phyloP scores from a whole-genome alignment of 2,888 invertebrate species.

The Coremacera marginata region DNA sequence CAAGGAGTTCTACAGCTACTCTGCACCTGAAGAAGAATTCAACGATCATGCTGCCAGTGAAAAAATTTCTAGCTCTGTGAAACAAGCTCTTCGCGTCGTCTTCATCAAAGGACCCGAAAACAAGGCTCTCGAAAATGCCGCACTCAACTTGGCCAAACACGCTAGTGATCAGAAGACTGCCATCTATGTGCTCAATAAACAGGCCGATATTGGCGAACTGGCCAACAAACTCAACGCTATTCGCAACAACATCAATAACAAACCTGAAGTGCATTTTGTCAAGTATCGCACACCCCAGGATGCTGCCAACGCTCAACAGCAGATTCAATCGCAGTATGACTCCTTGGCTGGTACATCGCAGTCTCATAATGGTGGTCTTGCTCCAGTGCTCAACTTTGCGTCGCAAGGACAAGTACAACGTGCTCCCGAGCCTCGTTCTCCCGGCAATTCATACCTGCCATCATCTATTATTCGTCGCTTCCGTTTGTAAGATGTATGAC shows the following conservation, averaged over 20 bases:
- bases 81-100: constrained; percentile 60
- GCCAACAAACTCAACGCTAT: constrained; percentile 55
- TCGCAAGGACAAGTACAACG: constrained; percentile 49
- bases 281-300: constrained; percentile 64
- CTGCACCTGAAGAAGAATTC: constrained; percentile 61
- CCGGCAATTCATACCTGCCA: constrained; percentile 56
- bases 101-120: constrained; percentile 65
- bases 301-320: constrained; percentile 60
- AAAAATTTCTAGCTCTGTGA: constrained; percentile 48
- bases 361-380: constrained; percentile 58
- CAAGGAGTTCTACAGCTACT: constrained; percentile 61
- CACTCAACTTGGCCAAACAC: constrained; percentile 57
- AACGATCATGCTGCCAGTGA: constrained; percentile 52
- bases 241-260: constrained; percentile 52
- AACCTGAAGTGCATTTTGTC: constrained; percentile 63
- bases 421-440: constrained; percentile 46
- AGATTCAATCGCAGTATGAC: constrained; percentile 63
- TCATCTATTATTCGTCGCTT: constrained; percentile 57
- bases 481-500: constrained; percentile 48
- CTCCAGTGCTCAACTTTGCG: constrained; percentile 60
- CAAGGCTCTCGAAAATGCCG: constrained; percentile 56
- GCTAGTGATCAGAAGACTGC: constrained; percentile 60
- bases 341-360: constrained; percentile 55
- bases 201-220: constrained; percentile 56
- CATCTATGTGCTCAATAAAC: constrained; percentile 59